Percentiles rank a stretch among this genome's conserved stretches.
Evolutionary conservation across 2,797 vertebrate species (phyloP).

Genomic region (Xerus rutilus): DNA sequence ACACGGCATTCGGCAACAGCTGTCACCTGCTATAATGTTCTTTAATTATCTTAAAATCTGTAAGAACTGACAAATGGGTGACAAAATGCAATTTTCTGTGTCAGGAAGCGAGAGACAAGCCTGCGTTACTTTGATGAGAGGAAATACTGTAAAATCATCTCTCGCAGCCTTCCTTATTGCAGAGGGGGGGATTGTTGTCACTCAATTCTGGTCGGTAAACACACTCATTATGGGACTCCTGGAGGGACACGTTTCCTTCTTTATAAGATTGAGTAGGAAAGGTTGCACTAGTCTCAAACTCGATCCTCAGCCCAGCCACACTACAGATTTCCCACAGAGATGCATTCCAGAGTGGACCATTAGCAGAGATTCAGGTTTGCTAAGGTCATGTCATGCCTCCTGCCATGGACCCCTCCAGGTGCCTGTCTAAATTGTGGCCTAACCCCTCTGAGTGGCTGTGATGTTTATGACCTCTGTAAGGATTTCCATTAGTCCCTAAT

Average conservation of each 20-base stretch:
- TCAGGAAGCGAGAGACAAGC: constrained; percentile 79
- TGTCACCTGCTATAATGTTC: constrained; percentile 83
- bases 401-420: background rate
- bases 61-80: constrained; percentile 80
- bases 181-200: constrained; percentile 44
- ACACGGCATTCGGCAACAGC: constrained; percentile 68
- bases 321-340: background rate
- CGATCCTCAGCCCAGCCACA: background rate
- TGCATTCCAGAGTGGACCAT: background rate
- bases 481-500: constrained; percentile 18
- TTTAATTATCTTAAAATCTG: constrained; percentile 63
- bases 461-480: background rate
- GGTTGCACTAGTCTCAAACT: background rate
- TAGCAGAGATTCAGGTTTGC: constrained; percentile 15
- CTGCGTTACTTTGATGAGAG: constrained; percentile 33
- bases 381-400: background rate
- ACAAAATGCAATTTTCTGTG: constrained; percentile 73
- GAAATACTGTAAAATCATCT: constrained; percentile 74
- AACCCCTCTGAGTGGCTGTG: background rate
- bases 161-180: constrained; percentile 64
- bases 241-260: constrained; percentile 44
- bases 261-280: constrained; percentile 60
- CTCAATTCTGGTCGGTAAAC: constrained; percentile 71
- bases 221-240: constrained; percentile 58
- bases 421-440: background rate